These are phyloP conservation scores for Seriola aureovittata DNA, from an alignment of 2,113 vertebrate species.

Conservation along the genomic window DNA sequence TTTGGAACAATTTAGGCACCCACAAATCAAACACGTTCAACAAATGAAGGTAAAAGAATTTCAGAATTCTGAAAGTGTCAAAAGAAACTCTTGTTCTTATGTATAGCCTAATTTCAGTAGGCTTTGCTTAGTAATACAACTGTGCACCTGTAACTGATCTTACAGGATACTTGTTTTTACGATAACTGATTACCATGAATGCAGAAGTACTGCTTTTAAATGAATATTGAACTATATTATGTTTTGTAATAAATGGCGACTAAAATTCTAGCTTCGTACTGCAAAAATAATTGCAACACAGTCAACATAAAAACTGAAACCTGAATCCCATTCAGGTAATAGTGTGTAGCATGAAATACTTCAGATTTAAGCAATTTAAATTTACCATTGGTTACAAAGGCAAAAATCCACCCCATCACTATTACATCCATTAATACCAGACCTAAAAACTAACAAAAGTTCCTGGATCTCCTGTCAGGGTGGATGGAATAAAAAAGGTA, in stretches of 20 bases:
- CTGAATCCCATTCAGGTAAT: slow-evolving; percentile 45
- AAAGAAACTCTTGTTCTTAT: slow-evolving; percentile 14
- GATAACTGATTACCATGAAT: slow-evolving; percentile 41
- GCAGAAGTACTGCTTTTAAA: slow-evolving; percentile 53
- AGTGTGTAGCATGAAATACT: slow-evolving; percentile 40
- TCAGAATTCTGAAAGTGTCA: slow-evolving; percentile 16
- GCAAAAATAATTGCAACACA: slow-evolving; percentile 55
- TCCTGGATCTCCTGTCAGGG: slow-evolving; percentile 58
- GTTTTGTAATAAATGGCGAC: slow-evolving; percentile 44
- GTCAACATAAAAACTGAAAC: slow-evolving; percentile 4
- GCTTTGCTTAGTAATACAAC: slow-evolving; percentile 20
- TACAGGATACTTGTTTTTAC: slow-evolving; percentile 39
- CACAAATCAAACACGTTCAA: slow-evolving; percentile 20
- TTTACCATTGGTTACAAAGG: slow-evolving; percentile 16
- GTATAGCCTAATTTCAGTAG: slow-evolving; percentile 19
- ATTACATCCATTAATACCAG: slow-evolving; percentile 36
- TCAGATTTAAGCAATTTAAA: slow-evolving; percentile 31
- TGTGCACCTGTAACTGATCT: slow-evolving; percentile 16
- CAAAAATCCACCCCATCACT: slow-evolving; percentile 27
- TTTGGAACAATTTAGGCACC: slow-evolving; percentile 25
- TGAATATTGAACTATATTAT: slow-evolving; percentile 39
- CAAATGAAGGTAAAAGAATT: slow-evolving; percentile 25
- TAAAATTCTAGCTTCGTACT: slow-evolving; percentile 42
- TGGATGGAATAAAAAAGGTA: slow-evolving; percentile 13
- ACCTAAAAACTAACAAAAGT: slow-evolving; percentile 38